Evolutionary conservation across 2,888 invertebrate genomes (phyloP).

Genomic region (Latheticus oryzae): DNA sequence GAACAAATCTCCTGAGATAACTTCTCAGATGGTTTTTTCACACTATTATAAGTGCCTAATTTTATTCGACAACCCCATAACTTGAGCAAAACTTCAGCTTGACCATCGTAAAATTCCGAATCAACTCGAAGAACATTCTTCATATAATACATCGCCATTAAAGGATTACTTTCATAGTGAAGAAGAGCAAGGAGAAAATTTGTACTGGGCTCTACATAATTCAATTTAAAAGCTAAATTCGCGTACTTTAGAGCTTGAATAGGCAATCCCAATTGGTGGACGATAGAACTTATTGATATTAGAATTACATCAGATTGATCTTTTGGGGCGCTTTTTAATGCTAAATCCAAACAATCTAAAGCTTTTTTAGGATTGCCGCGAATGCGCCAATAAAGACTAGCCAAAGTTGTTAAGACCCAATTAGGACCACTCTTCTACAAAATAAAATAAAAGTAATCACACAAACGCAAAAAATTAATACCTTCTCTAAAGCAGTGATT

Average conservation of each 20-base stretch:
- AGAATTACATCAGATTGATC: slow-evolving; percentile 76
- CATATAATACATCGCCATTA: slow-evolving; percentile 72
- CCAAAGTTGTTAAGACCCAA: slow-evolving; percentile 80
- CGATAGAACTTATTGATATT: slow-evolving; percentile 76
- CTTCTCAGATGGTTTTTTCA: slow-evolving; percentile 48
- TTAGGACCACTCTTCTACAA: slow-evolving; percentile 76
- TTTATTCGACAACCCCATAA: slow-evolving; percentile 69
- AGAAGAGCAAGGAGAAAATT: slow-evolving; percentile 77
- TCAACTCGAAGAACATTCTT: slow-evolving; percentile 72
- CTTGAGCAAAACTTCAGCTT: slow-evolving; percentile 67
- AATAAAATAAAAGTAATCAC: neutral
- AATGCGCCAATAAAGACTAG: slow-evolving; percentile 83
- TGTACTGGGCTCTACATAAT: slow-evolving; percentile 77
- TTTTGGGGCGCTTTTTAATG: slow-evolving; percentile 70
- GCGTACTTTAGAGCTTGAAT: slow-evolving; percentile 74
- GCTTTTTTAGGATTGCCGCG: slow-evolving; percentile 77
- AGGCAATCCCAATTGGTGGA: slow-evolving; percentile 73
- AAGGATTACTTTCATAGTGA: slow-evolving; percentile 72
- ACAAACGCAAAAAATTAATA: slow-evolving; percentile 50
- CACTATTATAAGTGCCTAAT: slow-evolving; percentile 55
- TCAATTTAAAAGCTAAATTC: slow-evolving; percentile 72
- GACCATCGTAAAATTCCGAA: slow-evolving; percentile 66
- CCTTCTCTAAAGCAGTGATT: slow-evolving; percentile 76
- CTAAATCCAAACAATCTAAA: slow-evolving; percentile 76
- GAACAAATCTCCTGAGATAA: slow-evolving; percentile 53